phyloP scores from a whole-genome alignment of 2,888 invertebrate species.

The Mallateleia sp. region DNA sequence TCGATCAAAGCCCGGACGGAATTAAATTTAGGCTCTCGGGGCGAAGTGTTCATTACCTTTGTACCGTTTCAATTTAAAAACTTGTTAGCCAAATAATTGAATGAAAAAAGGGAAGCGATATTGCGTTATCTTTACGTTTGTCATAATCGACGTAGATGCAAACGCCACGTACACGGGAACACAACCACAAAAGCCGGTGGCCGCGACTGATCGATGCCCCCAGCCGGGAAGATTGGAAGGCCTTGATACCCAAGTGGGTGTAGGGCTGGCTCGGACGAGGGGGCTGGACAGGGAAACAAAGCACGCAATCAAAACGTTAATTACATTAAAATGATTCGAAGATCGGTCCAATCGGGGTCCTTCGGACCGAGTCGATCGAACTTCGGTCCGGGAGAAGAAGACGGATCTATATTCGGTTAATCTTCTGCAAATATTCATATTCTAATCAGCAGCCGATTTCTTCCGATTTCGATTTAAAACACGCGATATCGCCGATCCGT shows the following conservation, averaged over 20 bases:
- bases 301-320: conserved; percentile 87
- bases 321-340: conserved; percentile 89
- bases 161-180: conserved; percentile 43
- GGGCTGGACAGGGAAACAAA: conserved; percentile 74
- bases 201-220: conserved; percentile 75
- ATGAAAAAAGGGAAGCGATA: conserved; percentile 56
- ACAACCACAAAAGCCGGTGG: conserved; percentile 54
- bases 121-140: conserved; percentile 65
- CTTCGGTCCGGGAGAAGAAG: conserved; percentile 62
- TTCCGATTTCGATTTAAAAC: background rate
- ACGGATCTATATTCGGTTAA: too few species aligned
- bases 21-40: conserved; percentile 50
- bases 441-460: background rate
- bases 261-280: conserved; percentile 65
- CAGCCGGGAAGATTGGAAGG: conserved; percentile 61
- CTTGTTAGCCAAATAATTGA: conserved; percentile 64
- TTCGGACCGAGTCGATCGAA: conserved; percentile 77
- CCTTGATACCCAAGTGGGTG: conserved; percentile 58
- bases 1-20: conserved; percentile 2
- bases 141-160: conserved; percentile 61
- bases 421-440: too few species aligned
- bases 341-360: conserved; percentile 87
- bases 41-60: conserved; percentile 55
- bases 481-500: background rate
- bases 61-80: conserved; percentile 65